Base-by-base conservation (phyloP, 2,888 invertebrate species). In the Amitus sp. region DNA sequence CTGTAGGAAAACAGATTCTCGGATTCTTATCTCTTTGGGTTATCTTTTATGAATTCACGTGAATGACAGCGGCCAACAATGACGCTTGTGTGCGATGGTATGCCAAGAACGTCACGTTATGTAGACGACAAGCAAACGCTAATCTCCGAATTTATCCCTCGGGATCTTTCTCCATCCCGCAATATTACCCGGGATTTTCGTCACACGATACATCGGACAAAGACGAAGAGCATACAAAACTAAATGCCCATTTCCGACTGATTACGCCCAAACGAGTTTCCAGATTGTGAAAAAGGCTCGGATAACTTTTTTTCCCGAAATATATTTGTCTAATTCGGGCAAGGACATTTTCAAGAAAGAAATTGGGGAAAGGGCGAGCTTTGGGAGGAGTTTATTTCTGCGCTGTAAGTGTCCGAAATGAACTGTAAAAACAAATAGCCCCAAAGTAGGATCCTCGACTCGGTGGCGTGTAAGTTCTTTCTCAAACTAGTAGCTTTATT, bases 1-100 rank as follows among this genome's bases (percentile, higher is more conserved):
- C 23, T 23, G 23, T 7, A 23, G 3, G 67, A 72, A 74, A 77
- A 74, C 73, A 75, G 69, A 77, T 73, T 75, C 73, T 76, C 77
- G 75, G 71, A 71, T 73, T 74, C 76, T 73, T 74, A 76, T 74
- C 69, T 63, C 50, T 43, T 45, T 49, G 47, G 68, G 70, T 67
- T 70, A 71, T 74, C 69, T 67, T 60, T 66, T 64, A 49, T 71
- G 65, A 73, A 71, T 72, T 71, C 64, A 60, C 68, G 64, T 57
- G n/a, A n/a, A n/a, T n/a, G n/a, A n/a, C n/a, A n/a, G n/a, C n/a
- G n/a, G n/a, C n/a, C n/a, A n/a, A n/a, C n/a, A n/a, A n/a, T n/a
- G n/a, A n/a, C n/a, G n/a, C 49, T 20, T 40, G 34, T 37, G 30
- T 50, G 50, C 53, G 56, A 39, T 47, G 45, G 50, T 58, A 47